phyloP scores from a whole-genome alignment of 2,797 vertebrate species.

The Poeciliopsis turneri region DNA sequence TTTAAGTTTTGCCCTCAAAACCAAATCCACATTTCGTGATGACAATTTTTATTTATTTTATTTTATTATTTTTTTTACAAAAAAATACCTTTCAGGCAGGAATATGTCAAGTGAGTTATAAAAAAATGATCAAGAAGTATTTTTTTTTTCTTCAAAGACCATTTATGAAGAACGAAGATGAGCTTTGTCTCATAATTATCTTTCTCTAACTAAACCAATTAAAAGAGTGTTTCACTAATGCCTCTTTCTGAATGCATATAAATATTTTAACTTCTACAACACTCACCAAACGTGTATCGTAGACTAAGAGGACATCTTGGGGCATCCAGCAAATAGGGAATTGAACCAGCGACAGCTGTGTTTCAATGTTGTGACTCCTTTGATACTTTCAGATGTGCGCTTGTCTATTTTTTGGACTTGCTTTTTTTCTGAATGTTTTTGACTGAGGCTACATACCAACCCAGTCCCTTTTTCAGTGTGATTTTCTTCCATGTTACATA shows the following conservation, averaged over 20 bases:
- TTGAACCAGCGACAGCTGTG: not conserved
- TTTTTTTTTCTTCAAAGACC: not conserved
- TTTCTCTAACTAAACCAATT: not conserved
- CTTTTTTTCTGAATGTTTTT: not conserved
- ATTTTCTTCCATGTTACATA: not conserved
- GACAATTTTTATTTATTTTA: not conserved
- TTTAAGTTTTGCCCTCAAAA: not conserved
- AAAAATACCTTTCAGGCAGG: not conserved
- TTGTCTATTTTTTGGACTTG: not conserved
- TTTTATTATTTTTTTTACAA: not conserved
- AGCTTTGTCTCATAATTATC: not conserved
- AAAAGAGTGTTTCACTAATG: not conserved
- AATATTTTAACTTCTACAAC: not conserved
- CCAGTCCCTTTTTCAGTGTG: not conserved
- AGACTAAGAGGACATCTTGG: not conserved
- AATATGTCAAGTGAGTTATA: not conserved
- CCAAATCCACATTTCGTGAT: not conserved
- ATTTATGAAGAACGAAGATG: not conserved
- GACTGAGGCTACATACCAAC: too few species aligned
- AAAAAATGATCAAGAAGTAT: not conserved
- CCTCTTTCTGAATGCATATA: not conserved
- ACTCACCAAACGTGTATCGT: not conserved
- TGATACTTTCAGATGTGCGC: not conserved
- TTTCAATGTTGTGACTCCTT: not conserved
- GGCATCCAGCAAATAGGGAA: not conserved